Conservation (phyloP, 2,113 vertebrate genomes). For the Climacteris rufus region DNA sequence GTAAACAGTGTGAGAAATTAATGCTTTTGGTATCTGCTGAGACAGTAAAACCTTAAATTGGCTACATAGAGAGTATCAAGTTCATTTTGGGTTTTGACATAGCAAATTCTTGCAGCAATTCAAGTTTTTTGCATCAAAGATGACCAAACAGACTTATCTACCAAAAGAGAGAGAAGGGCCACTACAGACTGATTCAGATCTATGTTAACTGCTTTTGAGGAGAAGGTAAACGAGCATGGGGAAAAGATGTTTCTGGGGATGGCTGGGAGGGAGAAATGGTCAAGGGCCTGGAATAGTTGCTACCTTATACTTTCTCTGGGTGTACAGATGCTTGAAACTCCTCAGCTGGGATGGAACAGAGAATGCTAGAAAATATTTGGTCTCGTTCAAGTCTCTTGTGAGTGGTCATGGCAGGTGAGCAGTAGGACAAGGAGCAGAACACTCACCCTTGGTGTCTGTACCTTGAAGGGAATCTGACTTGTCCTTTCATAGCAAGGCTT, state of each 20-base stretch:
- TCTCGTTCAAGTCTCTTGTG: not conserved
- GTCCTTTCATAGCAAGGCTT: not conserved
- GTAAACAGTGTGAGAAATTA: not conserved
- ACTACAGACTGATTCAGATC: not conserved
- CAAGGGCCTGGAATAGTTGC: not conserved
- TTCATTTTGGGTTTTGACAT: not conserved
- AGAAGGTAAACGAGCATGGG: not conserved
- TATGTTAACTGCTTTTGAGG: not conserved
- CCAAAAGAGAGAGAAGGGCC: not conserved
- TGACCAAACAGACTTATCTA: not conserved
- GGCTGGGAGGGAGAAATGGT: not conserved
- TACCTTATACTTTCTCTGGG: not conserved
- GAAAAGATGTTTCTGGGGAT: not conserved
- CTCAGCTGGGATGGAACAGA: not conserved
- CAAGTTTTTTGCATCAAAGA: not conserved
- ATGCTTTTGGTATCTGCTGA: conserved; percentile 37
- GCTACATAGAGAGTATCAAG: not conserved
- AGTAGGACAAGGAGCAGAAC: not conserved
- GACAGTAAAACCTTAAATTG: not conserved
- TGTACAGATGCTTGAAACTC: not conserved
- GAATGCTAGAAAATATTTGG: not conserved
- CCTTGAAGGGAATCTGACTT: not conserved
- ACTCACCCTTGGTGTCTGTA: not conserved
- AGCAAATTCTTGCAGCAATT: not conserved
- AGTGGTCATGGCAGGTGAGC: not conserved